These are phyloP conservation scores for Mus caroli DNA, from an alignment of 2,797 vertebrate genomes.

Conservation along the genomic window DNA sequence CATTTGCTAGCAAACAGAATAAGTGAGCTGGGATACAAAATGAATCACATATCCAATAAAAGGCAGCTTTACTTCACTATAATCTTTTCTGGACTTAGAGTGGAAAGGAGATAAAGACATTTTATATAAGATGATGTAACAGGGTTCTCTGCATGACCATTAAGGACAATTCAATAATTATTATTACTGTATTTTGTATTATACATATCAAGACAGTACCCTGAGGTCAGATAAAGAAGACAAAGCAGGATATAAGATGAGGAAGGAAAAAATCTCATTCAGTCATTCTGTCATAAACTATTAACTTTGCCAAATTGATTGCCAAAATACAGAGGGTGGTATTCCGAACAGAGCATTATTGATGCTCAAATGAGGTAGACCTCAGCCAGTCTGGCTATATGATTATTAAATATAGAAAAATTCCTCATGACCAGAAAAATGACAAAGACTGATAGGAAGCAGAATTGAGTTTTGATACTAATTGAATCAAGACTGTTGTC, in stretches of 20 bases:
- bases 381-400: too few relatives aligned
- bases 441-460: neutral
- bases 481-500: neutral
- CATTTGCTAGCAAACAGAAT: neutral
- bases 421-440: neutral
- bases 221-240: neutral
- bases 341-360: neutral
- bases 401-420: neutral
- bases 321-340: neutral
- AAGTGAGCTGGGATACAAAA: neutral
- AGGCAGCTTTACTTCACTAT: neutral
- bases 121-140: neutral
- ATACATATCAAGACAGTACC: neutral
- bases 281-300: constrained; percentile 1
- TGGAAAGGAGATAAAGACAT: neutral
- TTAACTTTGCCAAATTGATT: neutral
- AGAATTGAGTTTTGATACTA: neutral
- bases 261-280: neutral
- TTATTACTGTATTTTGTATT: neutral
- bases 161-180: neutral
- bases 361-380: neutral
- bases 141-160: neutral
- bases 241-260: neutral
- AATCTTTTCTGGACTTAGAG: neutral
- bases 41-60: neutral